phyloP scores from a whole-genome alignment of 2,888 invertebrate genomes.

The Neelides folsomi region DNA sequence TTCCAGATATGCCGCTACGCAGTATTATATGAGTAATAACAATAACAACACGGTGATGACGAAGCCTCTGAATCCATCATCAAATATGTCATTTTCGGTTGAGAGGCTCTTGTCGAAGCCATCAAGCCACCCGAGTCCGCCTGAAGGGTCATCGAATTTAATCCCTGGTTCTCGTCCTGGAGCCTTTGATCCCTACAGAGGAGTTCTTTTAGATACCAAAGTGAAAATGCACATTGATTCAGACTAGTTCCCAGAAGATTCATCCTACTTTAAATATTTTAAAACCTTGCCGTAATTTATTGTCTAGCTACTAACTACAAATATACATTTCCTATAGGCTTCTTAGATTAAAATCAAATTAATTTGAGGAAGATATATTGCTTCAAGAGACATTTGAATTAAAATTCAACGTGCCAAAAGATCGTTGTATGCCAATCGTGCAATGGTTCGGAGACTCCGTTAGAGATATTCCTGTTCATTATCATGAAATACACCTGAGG shows the following conservation, averaged over 20 bases:
- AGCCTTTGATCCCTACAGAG: slow-evolving; percentile 24
- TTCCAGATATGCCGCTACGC: slow-evolving; percentile 30
- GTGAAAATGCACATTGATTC: slow-evolving; percentile 20
- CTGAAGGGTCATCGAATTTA: slow-evolving; percentile 14
- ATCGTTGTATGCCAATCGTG: no score
- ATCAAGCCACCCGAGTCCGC: slow-evolving; percentile 13
- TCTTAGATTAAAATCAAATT: no score
- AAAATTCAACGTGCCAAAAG: no score
- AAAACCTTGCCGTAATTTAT: no score
- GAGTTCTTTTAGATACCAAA: slow-evolving; percentile 17
- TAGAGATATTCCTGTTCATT: no score
- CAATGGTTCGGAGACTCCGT: no score
- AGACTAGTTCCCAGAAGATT: slow-evolving; percentile 5
- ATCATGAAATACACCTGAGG: no score
- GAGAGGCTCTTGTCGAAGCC: slow-evolving; percentile 31
- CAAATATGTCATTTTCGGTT: slow-evolving; percentile 28
- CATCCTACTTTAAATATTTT: no score
- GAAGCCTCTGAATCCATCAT: slow-evolving; percentile 25
- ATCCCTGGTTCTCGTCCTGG: slow-evolving; percentile 18
- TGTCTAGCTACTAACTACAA: no score
- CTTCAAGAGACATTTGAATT: no score
- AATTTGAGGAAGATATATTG: no score
- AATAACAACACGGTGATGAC: slow-evolving; percentile 18
- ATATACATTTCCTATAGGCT: no score
- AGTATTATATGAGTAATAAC: slow-evolving; percentile 31